phyloP scores from a whole-genome alignment of 92 coral and sea anemone genomes.

The Epizoanthus rinbou region DNA sequence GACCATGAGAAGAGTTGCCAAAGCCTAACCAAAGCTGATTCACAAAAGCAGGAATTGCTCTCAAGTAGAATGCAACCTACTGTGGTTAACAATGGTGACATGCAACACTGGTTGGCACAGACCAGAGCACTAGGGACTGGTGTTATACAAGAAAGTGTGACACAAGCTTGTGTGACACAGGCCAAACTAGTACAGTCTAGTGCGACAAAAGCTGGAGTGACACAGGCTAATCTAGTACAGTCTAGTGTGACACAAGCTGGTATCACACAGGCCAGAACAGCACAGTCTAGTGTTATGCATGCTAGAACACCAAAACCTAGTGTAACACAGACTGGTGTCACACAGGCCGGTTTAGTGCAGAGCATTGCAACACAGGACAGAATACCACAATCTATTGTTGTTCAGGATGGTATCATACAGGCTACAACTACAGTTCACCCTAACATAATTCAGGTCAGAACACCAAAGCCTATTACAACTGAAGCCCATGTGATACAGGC shows the following conservation, averaged over 20 bases:
- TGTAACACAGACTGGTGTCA: too few species aligned
- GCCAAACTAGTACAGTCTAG: too few species aligned
- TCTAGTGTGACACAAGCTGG: neutral
- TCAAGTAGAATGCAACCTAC: neutral
- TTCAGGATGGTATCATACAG: too few species aligned
- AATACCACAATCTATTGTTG: too few species aligned
- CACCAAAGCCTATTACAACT: neutral
- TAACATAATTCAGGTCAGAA: neutral
- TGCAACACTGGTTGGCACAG: neutral
- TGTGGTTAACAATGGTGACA: neutral
- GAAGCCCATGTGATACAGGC: neutral
- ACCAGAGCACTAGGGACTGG: too few species aligned
- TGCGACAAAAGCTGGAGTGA: neutral
- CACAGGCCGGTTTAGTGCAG: too few species aligned
- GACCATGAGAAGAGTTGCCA: neutral
- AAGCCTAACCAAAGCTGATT: neutral
- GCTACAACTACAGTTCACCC: too few species aligned
- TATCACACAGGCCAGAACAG: neutral
- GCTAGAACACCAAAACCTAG: too few species aligned
- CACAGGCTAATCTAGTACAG: neutral
- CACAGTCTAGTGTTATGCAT: too few species aligned
- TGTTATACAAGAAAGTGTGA: too few species aligned
- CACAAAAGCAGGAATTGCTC: neutral
- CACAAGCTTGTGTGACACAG: neutral
- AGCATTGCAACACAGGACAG: neutral